A percentile compares a stretch with the other conserved stretches of the same genome.
These are phyloP conservation scores for Cheirogaleus medius DNA, from an alignment of 2,113 vertebrate species.

Conservation along the genomic window DNA sequence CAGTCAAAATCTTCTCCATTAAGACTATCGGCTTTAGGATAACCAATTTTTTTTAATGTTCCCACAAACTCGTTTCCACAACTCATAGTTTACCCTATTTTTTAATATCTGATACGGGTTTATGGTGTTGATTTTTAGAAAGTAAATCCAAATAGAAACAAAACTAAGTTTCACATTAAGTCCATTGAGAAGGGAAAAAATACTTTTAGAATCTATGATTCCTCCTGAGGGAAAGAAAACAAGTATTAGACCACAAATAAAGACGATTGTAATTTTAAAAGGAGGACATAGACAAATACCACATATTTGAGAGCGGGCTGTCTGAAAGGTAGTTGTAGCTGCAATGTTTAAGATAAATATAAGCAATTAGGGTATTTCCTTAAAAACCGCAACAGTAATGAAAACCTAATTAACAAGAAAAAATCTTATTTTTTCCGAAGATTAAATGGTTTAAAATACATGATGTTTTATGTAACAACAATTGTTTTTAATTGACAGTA, in stretches of 20 bases:
- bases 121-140: constrained; percentile 34
- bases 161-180: constrained; percentile 39
- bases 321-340: background rate
- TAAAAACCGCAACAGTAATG: background rate
- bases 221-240: constrained; percentile 56
- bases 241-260: constrained; percentile 62
- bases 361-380: background rate
- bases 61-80: constrained; percentile 92
- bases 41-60: constrained; percentile 89
- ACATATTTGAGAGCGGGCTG: background rate
- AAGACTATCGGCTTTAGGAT: constrained; percentile 86
- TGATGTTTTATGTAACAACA: background rate
- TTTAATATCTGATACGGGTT: background rate
- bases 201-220: constrained; percentile 55
- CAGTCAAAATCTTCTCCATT: constrained; percentile 95
- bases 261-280: background rate
- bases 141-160: constrained; percentile 64
- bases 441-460: background rate
- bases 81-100: constrained; percentile 82
- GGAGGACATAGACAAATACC: background rate
- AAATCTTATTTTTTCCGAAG: background rate
- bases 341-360: background rate
- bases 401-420: constrained; percentile 1
- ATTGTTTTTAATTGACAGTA: background rate
- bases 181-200: background rate